These are phyloP conservation scores for Darwinula stevensoni DNA, from an alignment of 2,888 invertebrate species.

Conservation along the genomic window DNA sequence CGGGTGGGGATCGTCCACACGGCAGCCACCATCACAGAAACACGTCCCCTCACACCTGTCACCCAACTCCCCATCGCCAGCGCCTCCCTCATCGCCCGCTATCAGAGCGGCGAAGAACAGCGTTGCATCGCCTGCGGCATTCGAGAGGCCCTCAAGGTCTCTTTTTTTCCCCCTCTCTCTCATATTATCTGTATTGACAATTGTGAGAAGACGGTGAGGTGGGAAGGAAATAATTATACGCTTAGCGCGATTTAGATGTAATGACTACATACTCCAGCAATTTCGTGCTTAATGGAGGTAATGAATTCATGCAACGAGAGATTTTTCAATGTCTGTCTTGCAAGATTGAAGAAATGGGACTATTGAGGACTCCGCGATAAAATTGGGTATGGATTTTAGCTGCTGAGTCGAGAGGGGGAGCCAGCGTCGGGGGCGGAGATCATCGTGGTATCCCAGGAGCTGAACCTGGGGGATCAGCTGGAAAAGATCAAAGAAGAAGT, in stretches of 20 bases:
- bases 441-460: constrained; percentile 6
- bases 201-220: too few species aligned
- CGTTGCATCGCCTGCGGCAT: background rate
- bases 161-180: too few species aligned
- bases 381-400: background rate
- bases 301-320: too few species aligned
- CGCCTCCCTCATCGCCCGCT: constrained; percentile 1
- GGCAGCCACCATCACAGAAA: constrained; percentile 7
- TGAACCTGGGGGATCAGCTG: constrained; percentile 6
- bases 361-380: too few species aligned
- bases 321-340: too few species aligned
- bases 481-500: constrained; percentile 4
- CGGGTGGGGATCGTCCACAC: constrained; percentile 8
- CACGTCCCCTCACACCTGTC: constrained; percentile 8
- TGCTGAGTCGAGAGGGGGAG: background rate
- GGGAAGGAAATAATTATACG: too few species aligned
- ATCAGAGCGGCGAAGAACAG: background rate
- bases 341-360: too few species aligned
- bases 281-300: too few species aligned
- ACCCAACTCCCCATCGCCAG: constrained; percentile 5
- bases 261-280: too few species aligned
- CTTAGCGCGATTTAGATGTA: too few species aligned
- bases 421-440: constrained; percentile 1
- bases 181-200: too few species aligned
- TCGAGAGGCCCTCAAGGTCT: background rate